phyloP scores from a whole-genome alignment of 2,797 vertebrate genomes.

The Echeneis naucrates region DNA sequence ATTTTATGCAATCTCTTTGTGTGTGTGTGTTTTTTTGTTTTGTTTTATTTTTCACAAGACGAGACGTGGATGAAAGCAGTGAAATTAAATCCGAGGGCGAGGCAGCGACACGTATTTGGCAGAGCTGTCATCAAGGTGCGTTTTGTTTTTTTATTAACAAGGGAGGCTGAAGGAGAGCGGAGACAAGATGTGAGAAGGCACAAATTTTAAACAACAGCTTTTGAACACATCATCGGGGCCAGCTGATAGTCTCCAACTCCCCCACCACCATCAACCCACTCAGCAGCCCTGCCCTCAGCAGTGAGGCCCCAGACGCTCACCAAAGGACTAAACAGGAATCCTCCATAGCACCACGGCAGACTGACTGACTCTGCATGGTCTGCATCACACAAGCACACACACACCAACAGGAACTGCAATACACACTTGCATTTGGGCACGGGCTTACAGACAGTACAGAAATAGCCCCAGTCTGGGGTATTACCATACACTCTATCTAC shows the following conservation, averaged over 20 bases:
- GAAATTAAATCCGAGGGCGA: background rate
- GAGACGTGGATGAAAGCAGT: background rate
- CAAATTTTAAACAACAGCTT: constrained; percentile 52
- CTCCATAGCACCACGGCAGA: constrained; percentile 67
- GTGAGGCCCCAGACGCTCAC: constrained; percentile 57
- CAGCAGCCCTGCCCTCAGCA: constrained; percentile 42
- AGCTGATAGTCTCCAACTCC: constrained; percentile 30
- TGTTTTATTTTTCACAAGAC: background rate
- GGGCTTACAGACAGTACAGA: constrained; percentile 54
- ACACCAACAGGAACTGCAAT: constrained; percentile 3
- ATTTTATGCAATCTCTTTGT: too few species aligned
- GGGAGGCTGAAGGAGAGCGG: constrained; percentile 10
- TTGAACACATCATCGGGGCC: constrained; percentile 54
- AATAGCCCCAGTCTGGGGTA: constrained; percentile 56
- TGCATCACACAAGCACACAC: constrained; percentile 41
- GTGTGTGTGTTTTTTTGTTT: too few species aligned
- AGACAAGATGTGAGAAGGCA: constrained; percentile 20
- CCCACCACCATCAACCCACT: background rate
- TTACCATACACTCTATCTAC: constrained; percentile 46
- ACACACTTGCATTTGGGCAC: constrained; percentile 30
- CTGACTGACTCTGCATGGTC: constrained; percentile 72
- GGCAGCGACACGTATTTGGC: background rate
- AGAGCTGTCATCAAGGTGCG: constrained; percentile 10
- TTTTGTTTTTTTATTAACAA: constrained; percentile 16
- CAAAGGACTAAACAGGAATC: constrained; percentile 72